phyloP scores from a whole-genome alignment of 2,888 invertebrate genomes.

The Eristalis intricaria region DNA sequence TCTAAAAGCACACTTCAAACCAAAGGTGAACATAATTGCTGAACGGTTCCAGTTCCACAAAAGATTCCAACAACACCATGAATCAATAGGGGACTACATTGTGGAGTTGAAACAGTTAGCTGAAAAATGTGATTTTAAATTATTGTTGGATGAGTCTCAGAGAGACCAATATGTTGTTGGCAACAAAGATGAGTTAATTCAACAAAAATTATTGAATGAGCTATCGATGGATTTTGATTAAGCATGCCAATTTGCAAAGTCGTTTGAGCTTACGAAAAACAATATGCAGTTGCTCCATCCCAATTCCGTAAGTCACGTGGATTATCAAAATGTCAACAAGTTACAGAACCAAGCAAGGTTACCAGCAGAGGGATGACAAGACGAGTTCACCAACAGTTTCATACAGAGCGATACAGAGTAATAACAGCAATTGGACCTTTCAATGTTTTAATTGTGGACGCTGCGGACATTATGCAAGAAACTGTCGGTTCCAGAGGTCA shows the following conservation, averaged over 20 bases:
- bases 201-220: constrained; percentile 27
- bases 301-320: not conserved
- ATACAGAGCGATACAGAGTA: constrained; percentile 2
- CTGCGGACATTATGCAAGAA: not conserved
- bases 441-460: not conserved
- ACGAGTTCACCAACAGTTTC: not conserved
- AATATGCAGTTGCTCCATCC: constrained; percentile 16
- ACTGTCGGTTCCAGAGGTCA: not conserved
- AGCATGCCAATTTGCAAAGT: constrained; percentile 27
- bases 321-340: not conserved
- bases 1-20: constrained; percentile 11
- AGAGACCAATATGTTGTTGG: constrained; percentile 25
- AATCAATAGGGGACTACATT: constrained; percentile 14
- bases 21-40: not conserved
- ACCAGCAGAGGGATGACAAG: too few species aligned
- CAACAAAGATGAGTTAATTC: constrained; percentile 16
- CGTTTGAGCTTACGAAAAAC: constrained; percentile 21
- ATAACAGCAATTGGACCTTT: constrained; percentile 3
- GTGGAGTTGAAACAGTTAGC: constrained; percentile 18
- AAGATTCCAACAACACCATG: constrained; percentile 7
- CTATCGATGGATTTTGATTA: constrained; percentile 15
- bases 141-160: constrained; percentile 1
- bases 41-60: constrained; percentile 23
- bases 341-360: too few species aligned
- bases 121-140: constrained; percentile 14